Evolutionary conservation across 2,888 invertebrate species (phyloP).

Genomic region (Corbicula japonica): DNA sequence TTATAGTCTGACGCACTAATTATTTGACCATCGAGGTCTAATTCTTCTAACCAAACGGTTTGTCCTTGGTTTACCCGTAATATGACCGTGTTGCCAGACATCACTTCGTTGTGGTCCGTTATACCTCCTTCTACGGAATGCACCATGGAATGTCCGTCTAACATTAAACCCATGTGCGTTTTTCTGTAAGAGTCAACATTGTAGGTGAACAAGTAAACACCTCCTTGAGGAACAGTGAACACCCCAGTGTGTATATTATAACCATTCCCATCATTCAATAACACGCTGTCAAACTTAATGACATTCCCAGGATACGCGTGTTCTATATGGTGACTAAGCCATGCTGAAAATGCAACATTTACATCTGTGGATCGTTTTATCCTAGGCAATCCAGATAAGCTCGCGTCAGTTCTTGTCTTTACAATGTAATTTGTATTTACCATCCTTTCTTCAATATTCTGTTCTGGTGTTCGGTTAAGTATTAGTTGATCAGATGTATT

Average conservation of each 20-base stretch:
- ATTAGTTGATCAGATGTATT: too few species aligned
- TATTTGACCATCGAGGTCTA: background rate
- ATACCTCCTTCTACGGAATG: background rate
- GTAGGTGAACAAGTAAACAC: background rate
- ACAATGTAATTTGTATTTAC: too few species aligned
- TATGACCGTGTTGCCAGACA: background rate
- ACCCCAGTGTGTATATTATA: background rate
- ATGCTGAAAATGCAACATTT: background rate
- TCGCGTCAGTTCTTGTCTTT: too few species aligned
- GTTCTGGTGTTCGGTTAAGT: too few species aligned
- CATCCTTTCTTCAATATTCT: too few species aligned
- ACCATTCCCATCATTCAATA: background rate
- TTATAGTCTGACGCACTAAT: too few species aligned
- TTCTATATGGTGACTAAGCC: background rate
- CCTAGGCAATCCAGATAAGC: background rate
- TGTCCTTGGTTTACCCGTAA: background rate
- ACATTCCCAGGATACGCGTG: background rate
- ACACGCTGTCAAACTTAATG: background rate
- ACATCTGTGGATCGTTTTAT: background rate
- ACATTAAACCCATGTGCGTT: background rate
- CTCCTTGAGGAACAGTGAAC: slow-evolving; percentile 1
- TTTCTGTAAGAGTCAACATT: background rate
- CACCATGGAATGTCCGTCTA: background rate
- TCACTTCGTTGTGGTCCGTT: background rate
- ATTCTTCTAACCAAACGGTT: background rate